Conservation (phyloP, 2,888 invertebrate species). For the Cynaeus angustus region DNA sequence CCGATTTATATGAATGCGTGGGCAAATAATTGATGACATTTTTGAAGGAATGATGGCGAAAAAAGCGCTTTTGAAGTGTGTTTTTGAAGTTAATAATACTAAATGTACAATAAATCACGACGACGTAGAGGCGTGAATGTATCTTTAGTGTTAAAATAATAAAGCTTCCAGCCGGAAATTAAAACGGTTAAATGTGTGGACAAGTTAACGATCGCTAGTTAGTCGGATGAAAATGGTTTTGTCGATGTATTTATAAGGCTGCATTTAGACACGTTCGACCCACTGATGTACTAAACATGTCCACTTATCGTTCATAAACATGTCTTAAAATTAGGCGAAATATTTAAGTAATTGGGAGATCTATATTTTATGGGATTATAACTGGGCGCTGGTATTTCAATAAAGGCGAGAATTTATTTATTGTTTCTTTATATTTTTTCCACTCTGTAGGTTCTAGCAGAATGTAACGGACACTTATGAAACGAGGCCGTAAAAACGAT, state of each 20-base stretch:
- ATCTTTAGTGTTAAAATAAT: slow-evolving; percentile 42
- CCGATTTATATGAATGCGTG: slow-evolving; percentile 17
- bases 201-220: slow-evolving; percentile 69
- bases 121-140: slow-evolving; percentile 41
- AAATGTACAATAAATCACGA: slow-evolving; percentile 47
- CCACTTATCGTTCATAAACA: slow-evolving; percentile 64
- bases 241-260: slow-evolving; percentile 68
- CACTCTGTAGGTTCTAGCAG: no score
- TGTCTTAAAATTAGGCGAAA: slow-evolving; percentile 58
- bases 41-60: slow-evolving; percentile 1
- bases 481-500: no score
- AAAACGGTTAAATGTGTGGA: slow-evolving; percentile 66
- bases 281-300: slow-evolving; percentile 62
- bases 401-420: no score
- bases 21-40: slow-evolving; percentile 26
- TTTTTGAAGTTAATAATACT: slow-evolving; percentile 58
- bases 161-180: slow-evolving; percentile 63
- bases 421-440: no score
- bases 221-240: slow-evolving; percentile 67
- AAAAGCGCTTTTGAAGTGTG: slow-evolving; percentile 55
- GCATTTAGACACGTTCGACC: slow-evolving; percentile 63
- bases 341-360: slow-evolving; percentile 23
- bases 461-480: no score
- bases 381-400: not conserved
- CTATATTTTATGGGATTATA: slow-evolving; percentile 16